Base-by-base conservation (phyloP, 1,140 invertebrate species). In the Microvelia longipes region DNA sequence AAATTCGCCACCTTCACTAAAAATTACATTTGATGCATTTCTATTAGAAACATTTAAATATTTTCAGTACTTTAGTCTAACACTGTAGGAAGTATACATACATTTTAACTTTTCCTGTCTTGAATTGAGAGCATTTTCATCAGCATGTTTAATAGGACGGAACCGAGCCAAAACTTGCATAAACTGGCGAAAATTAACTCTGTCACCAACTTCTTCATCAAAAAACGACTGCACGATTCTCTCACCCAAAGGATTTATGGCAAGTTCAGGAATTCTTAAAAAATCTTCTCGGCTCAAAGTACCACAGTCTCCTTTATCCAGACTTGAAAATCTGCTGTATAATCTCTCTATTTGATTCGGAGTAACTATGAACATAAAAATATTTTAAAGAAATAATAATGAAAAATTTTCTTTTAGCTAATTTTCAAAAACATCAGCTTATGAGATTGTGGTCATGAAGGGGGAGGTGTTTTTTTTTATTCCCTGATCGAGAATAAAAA, bases 191-290 rank as follows among this genome's bases (percentile, higher is more conserved):
- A 99, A 99, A 80, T 99, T 99, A 0, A 99, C 93, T 66, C 92
- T 82, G 77, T 97, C 94, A 77, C 90, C 89, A 68, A 89, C 88
- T 28, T 86, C 86, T 77, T 92, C 89, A 73, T 83, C 81, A 78
- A 99, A 99, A 80, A 99, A 99, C 2, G 96, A 93, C 81, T 98
- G 94, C 0, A 99, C 96, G 76, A 99, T 99, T 74, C 96, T 83
- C 74, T 99, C 97, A 30, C 96, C 95, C 0, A 98, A 81, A 11
- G 95, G 96, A 83, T 98, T 98, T 65, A 98, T 97, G 0, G 94
- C 94, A 61, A 93, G 79, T 79, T 92, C 92, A 2, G 97, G 97
- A 76, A 99, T 99, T 50, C 96, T 83, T 19, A 98, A 82, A 78
- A 99, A 97, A 81, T 99, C 97, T 80, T 98, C 96, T 60, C 96